These are phyloP conservation scores for Centropristis striata DNA, from an alignment of 2,113 vertebrate genomes.

Conservation along the genomic window DNA sequence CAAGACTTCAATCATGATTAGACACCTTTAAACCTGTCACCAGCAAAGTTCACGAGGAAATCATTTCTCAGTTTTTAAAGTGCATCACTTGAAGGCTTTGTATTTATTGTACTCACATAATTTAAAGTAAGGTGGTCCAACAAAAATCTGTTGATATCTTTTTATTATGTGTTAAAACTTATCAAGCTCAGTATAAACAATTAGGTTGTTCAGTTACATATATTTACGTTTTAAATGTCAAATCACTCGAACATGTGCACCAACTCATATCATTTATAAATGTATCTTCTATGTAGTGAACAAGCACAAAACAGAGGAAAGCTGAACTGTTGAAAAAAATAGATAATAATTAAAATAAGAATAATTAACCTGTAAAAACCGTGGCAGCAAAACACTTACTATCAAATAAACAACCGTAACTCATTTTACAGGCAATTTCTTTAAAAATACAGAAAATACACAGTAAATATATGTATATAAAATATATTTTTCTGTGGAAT, in stretches of 20 bases:
- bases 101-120: background rate
- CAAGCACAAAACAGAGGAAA: background rate
- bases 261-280: background rate
- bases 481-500: too few species aligned
- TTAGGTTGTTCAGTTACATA: background rate
- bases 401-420: too few species aligned
- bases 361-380: too few species aligned
- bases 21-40: background rate
- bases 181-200: background rate
- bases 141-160: conserved; percentile 13
- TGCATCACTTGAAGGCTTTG: background rate
- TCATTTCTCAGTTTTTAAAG: conserved; percentile 6
- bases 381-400: too few species aligned
- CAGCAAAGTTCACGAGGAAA: background rate
- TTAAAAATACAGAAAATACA: too few species aligned
- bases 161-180: background rate
- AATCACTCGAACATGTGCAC: background rate
- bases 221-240: background rate
- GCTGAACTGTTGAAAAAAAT: background rate
- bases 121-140: background rate
- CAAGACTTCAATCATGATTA: background rate
- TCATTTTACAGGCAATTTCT: too few species aligned
- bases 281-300: background rate
- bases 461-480: too few species aligned
- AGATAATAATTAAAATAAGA: too few species aligned